Evolutionary conservation across 2,888 invertebrate genomes (phyloP).

Genomic region (Himalopsyche kuldschensis): DNA sequence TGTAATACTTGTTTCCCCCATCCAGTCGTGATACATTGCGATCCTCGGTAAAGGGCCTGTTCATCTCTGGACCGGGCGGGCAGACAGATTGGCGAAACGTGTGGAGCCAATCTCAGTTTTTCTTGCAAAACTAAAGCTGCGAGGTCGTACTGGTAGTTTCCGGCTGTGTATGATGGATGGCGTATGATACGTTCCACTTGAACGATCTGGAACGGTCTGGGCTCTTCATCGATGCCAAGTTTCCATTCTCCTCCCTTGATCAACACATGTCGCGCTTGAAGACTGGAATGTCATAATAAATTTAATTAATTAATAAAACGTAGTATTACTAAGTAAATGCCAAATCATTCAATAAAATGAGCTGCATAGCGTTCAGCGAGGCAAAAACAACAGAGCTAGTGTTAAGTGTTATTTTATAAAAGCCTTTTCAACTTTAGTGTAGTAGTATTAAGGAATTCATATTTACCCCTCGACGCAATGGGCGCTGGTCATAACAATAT

Average conservation of each 20-base stretch:
- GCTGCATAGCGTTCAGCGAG: too few species aligned
- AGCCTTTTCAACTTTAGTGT: too few species aligned
- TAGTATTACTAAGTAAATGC: too few species aligned
- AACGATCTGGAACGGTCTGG: constrained; percentile 75
- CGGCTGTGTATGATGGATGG: constrained; percentile 70
- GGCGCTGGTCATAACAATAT: constrained; percentile 77
- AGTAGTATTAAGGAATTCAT: too few species aligned
- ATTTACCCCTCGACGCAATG: constrained; percentile 77
- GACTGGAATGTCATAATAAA: constrained; percentile 49
- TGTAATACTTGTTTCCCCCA: constrained; percentile 81
- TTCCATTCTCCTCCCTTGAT: constrained; percentile 86
- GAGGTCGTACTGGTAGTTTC: constrained; percentile 66
- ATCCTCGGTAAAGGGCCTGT: constrained; percentile 45
- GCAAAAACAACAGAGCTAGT: too few species aligned
- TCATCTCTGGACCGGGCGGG: constrained; percentile 61
- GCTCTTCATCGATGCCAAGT: constrained; percentile 78
- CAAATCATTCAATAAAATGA: not conserved
- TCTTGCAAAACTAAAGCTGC: constrained; percentile 71
- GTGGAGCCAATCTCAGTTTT: constrained; percentile 63
- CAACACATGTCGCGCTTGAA: constrained; percentile 66
- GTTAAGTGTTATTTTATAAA: too few species aligned
- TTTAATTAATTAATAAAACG: not conserved
- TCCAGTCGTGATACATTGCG: constrained; percentile 77
- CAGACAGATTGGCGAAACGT: constrained; percentile 76
- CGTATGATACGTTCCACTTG: constrained; percentile 69